Conservation (phyloP, 2,888 invertebrate species). For the Lingula anatina region DNA sequence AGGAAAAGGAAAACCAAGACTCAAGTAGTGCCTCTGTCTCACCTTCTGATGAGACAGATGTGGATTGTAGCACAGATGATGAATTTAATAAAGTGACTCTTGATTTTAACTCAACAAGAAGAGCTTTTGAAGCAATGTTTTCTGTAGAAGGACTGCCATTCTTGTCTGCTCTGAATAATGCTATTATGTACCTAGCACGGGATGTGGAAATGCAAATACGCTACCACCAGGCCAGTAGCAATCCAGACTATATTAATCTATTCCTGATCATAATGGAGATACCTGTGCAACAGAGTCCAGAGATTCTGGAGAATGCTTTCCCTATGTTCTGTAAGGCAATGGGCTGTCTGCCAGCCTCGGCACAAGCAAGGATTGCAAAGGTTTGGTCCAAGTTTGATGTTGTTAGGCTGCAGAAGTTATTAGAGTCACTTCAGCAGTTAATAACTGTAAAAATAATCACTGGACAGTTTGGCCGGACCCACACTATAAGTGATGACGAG, state of each 20-base stretch:
- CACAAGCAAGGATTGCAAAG: constrained; percentile 74
- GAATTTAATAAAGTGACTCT: constrained; percentile 28
- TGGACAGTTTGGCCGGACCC: constrained; percentile 58
- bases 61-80: neutral
- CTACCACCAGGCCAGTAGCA: constrained; percentile 53
- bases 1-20: constrained; percentile 24
- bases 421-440: constrained; percentile 68
- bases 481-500: constrained; percentile 78
- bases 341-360: constrained; percentile 66
- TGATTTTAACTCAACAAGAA: constrained; percentile 59
- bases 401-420: constrained; percentile 25
- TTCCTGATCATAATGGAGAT: constrained; percentile 75
- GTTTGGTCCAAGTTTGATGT: constrained; percentile 65
- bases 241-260: constrained; percentile 58
- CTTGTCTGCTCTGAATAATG: constrained; percentile 68
- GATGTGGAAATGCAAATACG: constrained; percentile 68
- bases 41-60: neutral
- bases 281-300: constrained; percentile 60
- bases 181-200: constrained; percentile 68
- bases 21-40: neutral
- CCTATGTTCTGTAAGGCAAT: constrained; percentile 69
- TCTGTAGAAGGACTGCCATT: constrained; percentile 54
- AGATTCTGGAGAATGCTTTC: constrained; percentile 76
- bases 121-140: constrained; percentile 63
- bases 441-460: constrained; percentile 80